Evolutionary conservation across 2,113 vertebrate genomes (phyloP), one percentile per base, ranked within the genome.

Genomic region (Ctenodactylus gundi): DNA sequence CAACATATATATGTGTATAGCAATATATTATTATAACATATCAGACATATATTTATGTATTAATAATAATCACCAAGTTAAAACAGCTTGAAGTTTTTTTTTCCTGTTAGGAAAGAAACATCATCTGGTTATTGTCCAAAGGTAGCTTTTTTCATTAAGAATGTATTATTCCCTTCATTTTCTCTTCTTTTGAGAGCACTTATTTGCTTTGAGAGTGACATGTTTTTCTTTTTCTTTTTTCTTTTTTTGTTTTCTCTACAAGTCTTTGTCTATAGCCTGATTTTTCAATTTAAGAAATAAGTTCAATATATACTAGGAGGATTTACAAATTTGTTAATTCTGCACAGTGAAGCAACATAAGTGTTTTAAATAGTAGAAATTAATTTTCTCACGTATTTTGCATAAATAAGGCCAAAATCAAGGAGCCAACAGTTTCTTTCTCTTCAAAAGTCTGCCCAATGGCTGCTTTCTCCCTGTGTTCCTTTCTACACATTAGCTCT

Each of bases 401-500:
- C 58, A 15, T 7, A 20, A 21, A 7, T 17, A 72, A 62, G 1
- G 46, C 15, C 1, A n/a, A 84, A 60, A 21, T 62, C 11, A 64
- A 91, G 31, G 65, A 14, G 34, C 29, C 14, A 17, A 5, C 1
- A 25, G 13, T 15, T n/a, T 53, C 77, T 15, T 0, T 53, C 62
- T 85, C 23, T 86, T 49, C 3, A 75, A 41, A 55, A n/a, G 29
- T 23, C 3, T 72, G 27, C 31, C 14, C 55, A 31, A 36, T 36
- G 7, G 21, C 67, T 23, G 41, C 31, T 13, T 57, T 21, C 34
- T 64, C 10, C 1, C 34, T 77, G 17, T 49, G 6, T 55, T 4
- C n/a, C n/a, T n/a, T n/a, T 4, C 29, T 25, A 73, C 6, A 0
- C 27, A 20, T 3, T 12, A 10, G 0, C 70, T 13, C n/a, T 17